Evolutionary conservation across 2,113 vertebrate species (phyloP).

Genomic region (Coracopsis vasa): DNA sequence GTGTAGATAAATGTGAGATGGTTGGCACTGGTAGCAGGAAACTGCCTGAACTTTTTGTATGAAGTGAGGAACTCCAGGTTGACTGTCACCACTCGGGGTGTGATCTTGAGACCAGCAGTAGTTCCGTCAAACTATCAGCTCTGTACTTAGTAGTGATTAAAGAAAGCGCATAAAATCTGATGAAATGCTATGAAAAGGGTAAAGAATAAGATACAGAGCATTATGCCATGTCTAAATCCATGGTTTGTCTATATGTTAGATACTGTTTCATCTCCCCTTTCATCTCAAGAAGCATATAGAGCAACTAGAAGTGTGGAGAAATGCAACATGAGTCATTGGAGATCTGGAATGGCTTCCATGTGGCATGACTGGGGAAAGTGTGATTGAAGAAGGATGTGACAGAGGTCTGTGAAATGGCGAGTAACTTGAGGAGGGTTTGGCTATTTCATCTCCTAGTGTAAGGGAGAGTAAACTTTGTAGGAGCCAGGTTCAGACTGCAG

Average conservation of each 20-base stretch:
- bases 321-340: fast-evolving
- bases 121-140: neutral
- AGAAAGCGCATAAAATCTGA: neutral
- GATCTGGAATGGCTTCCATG: neutral
- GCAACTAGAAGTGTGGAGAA: neutral
- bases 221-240: neutral
- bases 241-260: neutral
- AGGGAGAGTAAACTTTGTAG: neutral
- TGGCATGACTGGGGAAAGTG: neutral
- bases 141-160: neutral
- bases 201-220: neutral
- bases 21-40: neutral
- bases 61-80: neutral
- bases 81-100: neutral
- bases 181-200: neutral
- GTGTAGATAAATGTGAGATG: neutral
- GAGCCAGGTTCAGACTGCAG: neutral
- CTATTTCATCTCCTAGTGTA: neutral
- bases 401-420: neutral
- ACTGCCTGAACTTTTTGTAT: neutral
- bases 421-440: neutral
- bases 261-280: neutral
- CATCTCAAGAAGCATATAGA: neutral
- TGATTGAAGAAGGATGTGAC: neutral
- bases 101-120: neutral